Evolutionary conservation across 2,797 vertebrate genomes (phyloP).

Genomic region (Podarcis lilfordi): DNA sequence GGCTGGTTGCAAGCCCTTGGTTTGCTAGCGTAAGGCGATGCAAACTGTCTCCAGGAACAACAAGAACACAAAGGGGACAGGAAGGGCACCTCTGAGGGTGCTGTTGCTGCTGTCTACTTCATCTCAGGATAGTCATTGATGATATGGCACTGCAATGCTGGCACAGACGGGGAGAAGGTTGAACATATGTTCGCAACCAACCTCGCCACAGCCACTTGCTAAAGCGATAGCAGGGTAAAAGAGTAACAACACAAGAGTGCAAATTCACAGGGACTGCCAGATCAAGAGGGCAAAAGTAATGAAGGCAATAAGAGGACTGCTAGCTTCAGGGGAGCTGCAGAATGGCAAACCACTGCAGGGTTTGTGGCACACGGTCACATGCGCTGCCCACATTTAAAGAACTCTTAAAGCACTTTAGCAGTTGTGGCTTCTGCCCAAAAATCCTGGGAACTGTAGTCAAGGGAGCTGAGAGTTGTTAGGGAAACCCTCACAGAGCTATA

Average conservation of each 20-base stretch:
- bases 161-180: conserved; percentile 60
- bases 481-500: too few species aligned
- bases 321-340: neutral
- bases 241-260: conserved; percentile 12
- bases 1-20: rapidly evolving
- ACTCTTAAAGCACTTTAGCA: too few species aligned
- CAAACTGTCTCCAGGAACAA: conserved; percentile 13
- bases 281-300: neutral
- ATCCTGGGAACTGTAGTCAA: too few species aligned
- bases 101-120: neutral
- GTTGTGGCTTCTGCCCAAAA: too few species aligned
- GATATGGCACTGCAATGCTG: conserved; percentile 24
- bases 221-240: neutral
- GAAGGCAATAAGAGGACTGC: rapidly evolving
- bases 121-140: conserved; percentile 12
- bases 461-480: too few species aligned
- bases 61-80: conserved; percentile 20
- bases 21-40: neutral
- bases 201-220: neutral
- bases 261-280: neutral
- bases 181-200: conserved; percentile 56
- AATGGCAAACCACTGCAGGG: too few species aligned
- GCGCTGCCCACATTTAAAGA: too few species aligned
- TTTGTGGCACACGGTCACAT: too few species aligned
- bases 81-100: neutral